Evolutionary conservation across 2,888 invertebrate genomes (phyloP).

Genomic region (Bembecia ichneumoniformis): DNA sequence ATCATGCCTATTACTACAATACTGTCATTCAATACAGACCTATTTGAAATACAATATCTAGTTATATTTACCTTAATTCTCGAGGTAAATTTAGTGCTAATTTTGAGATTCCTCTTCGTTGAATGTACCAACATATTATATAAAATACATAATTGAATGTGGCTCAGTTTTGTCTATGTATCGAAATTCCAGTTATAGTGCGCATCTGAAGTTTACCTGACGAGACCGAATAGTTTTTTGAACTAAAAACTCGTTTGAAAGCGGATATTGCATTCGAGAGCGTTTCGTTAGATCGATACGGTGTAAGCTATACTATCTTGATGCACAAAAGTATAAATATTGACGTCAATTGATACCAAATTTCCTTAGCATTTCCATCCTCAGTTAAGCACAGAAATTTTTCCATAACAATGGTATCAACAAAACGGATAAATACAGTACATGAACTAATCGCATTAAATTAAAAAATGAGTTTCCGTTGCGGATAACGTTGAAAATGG

Average conservation of each 20-base stretch:
- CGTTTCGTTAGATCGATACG: conserved; percentile 51
- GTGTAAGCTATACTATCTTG: conserved; percentile 47
- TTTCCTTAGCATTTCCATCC: too few species aligned
- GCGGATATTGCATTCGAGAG: conserved; percentile 69
- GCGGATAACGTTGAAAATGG: conserved; percentile 41
- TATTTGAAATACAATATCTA: too few species aligned
- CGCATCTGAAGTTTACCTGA: conserved; percentile 28
- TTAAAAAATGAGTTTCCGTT: conserved; percentile 37
- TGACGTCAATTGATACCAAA: too few species aligned
- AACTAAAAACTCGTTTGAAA: conserved; percentile 67
- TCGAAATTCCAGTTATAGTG: neutral
- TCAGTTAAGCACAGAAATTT: neutral
- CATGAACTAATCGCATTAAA: conserved; percentile 26
- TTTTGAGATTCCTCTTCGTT: too few species aligned
- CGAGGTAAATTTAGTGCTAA: too few species aligned
- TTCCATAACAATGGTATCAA: neutral
- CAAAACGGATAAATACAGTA: neutral
- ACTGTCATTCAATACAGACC: too few species aligned
- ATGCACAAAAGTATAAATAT: too few species aligned
- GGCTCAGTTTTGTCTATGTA: too few species aligned
- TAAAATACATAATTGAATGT: too few species aligned
- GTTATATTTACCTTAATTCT: too few species aligned
- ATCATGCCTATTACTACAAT: too few species aligned
- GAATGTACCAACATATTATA: too few species aligned
- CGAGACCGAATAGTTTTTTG: conserved; percentile 63